Conservation (phyloP, 1,140 invertebrate species). For the Cotesia typhae region DNA sequence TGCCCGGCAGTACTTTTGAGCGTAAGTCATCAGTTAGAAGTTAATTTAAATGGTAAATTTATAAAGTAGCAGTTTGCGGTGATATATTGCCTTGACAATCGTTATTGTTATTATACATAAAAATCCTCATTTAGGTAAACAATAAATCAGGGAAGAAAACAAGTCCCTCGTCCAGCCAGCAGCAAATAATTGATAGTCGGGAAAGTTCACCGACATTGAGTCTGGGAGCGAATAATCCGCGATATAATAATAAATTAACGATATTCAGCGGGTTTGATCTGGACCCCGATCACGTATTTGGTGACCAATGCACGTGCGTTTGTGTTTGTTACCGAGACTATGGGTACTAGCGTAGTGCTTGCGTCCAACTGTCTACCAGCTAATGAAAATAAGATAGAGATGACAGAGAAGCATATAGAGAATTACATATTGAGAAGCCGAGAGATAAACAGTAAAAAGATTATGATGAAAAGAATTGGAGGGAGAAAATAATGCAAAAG, state of each 20-base stretch:
- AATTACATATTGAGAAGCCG: constrained; percentile 25
- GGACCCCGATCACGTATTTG: constrained; percentile 53
- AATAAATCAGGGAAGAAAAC: constrained; percentile 16
- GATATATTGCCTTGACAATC: too few species aligned
- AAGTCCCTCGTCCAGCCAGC: neutral
- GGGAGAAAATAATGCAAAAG: constrained; percentile 32
- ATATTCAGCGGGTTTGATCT: constrained; percentile 46
- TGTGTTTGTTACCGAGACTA: constrained; percentile 31
- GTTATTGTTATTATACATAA: neutral
- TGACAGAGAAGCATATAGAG: neutral
- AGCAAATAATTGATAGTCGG: neutral
- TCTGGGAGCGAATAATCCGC: constrained; percentile 23
- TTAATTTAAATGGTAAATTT: neutral
- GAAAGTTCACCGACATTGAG: constrained; percentile 33
- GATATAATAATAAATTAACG: constrained; percentile 50
- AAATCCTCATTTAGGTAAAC: constrained; percentile 13
- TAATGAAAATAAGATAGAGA: constrained; percentile 29
- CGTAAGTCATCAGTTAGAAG: too few species aligned
- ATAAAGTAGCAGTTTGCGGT: too few species aligned
- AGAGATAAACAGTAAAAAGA: too few species aligned
- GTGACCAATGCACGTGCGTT: constrained; percentile 50
- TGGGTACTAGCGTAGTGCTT: constrained; percentile 22
- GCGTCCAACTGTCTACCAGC: constrained; percentile 37
- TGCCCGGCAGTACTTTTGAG: too few species aligned
- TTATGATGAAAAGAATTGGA: constrained; percentile 25